These are phyloP conservation scores for Syrista parreyssii DNA, from an alignment of 2,888 invertebrate species.

Conservation along the genomic window DNA sequence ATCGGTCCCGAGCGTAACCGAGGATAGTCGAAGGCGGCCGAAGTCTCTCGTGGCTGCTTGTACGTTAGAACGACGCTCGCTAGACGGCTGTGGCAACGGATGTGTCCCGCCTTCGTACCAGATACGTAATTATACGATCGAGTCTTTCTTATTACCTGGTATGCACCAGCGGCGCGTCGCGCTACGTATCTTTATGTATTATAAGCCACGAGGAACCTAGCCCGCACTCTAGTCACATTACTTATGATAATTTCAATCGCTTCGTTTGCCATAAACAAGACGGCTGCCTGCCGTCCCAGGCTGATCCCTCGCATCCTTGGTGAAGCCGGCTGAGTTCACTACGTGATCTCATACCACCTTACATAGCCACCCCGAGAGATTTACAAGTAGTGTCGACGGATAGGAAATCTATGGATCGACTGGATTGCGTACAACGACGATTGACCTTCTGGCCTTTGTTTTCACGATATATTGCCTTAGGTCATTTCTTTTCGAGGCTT, in stretches of 20 bases:
- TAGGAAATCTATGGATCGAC: background rate
- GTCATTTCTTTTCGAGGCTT: conserved; percentile 22
- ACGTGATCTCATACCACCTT: background rate
- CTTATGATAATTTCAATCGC: conserved; percentile 4
- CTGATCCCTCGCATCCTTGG: background rate
- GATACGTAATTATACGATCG: conserved; percentile 4
- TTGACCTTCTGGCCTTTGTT: background rate
- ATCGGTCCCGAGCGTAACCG: background rate
- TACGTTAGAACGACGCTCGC: background rate
- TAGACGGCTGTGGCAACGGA: background rate
- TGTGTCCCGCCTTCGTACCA: conserved; percentile 6
- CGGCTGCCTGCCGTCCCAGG: background rate
- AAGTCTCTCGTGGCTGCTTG: background rate
- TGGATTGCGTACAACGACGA: background rate
- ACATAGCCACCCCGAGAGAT: background rate
- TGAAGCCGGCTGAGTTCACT: background rate
- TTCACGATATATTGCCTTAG: background rate
- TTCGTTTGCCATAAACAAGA: background rate
- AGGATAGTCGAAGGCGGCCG: background rate
- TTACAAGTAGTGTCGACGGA: background rate
- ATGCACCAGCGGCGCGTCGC: background rate
- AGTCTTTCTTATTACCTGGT: conserved; percentile 2
- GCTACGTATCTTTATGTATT: background rate
- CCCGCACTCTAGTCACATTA: background rate
- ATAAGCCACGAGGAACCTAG: background rate